phyloP scores from a whole-genome alignment of 2,113 vertebrate genomes.

The Hassar affinis region DNA sequence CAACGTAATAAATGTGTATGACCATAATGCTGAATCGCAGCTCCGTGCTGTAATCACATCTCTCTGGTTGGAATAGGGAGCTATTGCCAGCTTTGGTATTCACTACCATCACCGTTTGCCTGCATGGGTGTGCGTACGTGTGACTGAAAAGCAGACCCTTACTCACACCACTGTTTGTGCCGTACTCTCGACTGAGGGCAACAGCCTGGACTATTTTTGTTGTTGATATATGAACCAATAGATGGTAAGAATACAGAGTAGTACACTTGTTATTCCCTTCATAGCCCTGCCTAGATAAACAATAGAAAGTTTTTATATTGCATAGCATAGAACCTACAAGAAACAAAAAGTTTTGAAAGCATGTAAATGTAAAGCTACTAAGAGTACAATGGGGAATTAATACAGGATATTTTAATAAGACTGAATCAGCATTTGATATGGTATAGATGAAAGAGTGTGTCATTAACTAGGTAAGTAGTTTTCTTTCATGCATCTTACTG shows the following conservation, averaged over 20 bases:
- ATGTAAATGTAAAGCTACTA: neutral
- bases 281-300: conserved; percentile 30
- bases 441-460: neutral
- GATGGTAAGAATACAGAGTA: conserved; percentile 36
- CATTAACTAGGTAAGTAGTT: neutral
- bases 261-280: conserved; percentile 28
- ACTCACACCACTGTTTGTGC: conserved; percentile 41
- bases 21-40: conserved; percentile 72
- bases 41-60: conserved; percentile 63
- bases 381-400: neutral
- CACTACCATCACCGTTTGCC: conserved; percentile 26
- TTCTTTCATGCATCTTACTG: neutral
- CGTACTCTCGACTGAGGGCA: conserved; percentile 38
- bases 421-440: neutral
- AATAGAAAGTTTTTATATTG: conserved; percentile 34
- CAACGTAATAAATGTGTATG: conserved; percentile 76
- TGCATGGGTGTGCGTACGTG: conserved; percentile 41
- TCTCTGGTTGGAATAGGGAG: conserved; percentile 49
- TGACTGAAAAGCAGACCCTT: conserved; percentile 45
- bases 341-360: neutral
- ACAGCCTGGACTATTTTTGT: conserved; percentile 42
- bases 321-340: neutral
- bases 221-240: conserved; percentile 32
- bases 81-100: conserved; percentile 47
- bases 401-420: neutral